Evolutionary conservation across 2,888 invertebrate species (phyloP).

Genomic region (Apantesis nais): DNA sequence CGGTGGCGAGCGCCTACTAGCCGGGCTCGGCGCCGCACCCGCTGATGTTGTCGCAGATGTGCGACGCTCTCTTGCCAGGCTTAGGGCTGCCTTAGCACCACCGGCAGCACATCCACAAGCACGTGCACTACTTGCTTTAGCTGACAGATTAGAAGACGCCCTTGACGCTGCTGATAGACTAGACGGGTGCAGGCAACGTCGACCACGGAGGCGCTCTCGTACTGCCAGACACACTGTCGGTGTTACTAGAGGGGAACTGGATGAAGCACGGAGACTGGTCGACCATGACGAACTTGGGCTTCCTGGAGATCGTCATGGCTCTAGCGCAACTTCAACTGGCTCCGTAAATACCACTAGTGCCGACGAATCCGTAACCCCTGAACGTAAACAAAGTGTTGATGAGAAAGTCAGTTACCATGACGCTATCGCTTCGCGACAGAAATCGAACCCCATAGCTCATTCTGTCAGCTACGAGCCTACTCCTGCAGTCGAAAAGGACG

Average conservation of each 20-base stretch:
- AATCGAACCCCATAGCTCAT: conserved; percentile 61
- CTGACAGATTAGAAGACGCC: conserved; percentile 89
- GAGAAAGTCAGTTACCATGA: conserved; percentile 64
- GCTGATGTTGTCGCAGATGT: conserved; percentile 90
- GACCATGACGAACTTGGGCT: conserved; percentile 78
- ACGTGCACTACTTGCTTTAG: conserved; percentile 88
- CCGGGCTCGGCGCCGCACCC: conserved; percentile 81
- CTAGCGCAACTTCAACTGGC: conserved; percentile 62
- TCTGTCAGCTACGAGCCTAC: conserved; percentile 63
- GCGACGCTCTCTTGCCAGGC: conserved; percentile 90
- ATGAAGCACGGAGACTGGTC: conserved; percentile 90
- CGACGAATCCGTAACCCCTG: conserved; percentile 63
- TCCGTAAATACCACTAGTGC: conserved; percentile 42
- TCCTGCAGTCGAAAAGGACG: conserved; percentile 55
- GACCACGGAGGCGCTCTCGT: conserved; percentile 85
- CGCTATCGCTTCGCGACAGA: conserved; percentile 61
- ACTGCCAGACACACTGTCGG: conserved; percentile 92
- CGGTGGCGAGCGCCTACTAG: conserved; percentile 72
- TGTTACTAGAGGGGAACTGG: conserved; percentile 92
- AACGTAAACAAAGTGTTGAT: conserved; percentile 66
- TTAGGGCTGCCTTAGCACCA: conserved; percentile 89
- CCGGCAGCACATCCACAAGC: conserved; percentile 82
- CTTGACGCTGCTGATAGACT: conserved; percentile 74
- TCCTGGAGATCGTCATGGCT: conserved; percentile 48
- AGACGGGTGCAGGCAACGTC: conserved; percentile 69